Base-by-base conservation (phyloP, 2,888 invertebrate genomes). In the Nymphalis urticae region DNA sequence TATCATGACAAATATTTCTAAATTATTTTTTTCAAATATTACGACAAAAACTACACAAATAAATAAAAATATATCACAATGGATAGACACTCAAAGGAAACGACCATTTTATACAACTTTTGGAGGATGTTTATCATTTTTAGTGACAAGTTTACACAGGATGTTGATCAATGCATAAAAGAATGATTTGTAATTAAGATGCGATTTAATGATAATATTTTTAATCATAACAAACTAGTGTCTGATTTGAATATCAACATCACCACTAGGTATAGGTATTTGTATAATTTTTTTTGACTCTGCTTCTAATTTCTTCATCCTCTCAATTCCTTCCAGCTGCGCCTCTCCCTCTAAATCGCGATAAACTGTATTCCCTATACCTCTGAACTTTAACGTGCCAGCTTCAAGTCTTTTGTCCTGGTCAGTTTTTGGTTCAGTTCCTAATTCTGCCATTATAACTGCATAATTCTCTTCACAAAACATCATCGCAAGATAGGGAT, bases 401-500 rank as follows among this genome's bases (percentile, higher is more conserved):
- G 87, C 84, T 75, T 83, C 85, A 9, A 72, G 63, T 0, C n/a
- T 70, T 63, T 82, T 85, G 3, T 83, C 83, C 4, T 71, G 48
- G 0, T 72, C 62, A 0, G 73, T 75, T 0, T 32, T 48, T 0
- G 89, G 89, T 69, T 79, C 84, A 9, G 75, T 80, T 0, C 84
- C 86, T 0, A 77, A 61, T 7, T 82, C 72, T 0, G 86, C 85
- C 87, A 89, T 85, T 10, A 87, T 72, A 1, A 70, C 69, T 0
- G 85, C 84, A 9, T 78, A 81, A 2, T 73, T 70, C 0, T 79
- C 72, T 2, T 84, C 81, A 62, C 89, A 89, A 54, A 78, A 81
- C 82, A 85, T 86, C 75, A 89, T 64, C 0, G 82, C 85, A 54
- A 89, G 71, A 65, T 88, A 89, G 0, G 85, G 82, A 67, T 84